A percentile compares a stretch with the other conserved stretches of the same genome.
phyloP scores from a whole-genome alignment of 2,797 vertebrate species.

The Sciurus vulgaris region DNA sequence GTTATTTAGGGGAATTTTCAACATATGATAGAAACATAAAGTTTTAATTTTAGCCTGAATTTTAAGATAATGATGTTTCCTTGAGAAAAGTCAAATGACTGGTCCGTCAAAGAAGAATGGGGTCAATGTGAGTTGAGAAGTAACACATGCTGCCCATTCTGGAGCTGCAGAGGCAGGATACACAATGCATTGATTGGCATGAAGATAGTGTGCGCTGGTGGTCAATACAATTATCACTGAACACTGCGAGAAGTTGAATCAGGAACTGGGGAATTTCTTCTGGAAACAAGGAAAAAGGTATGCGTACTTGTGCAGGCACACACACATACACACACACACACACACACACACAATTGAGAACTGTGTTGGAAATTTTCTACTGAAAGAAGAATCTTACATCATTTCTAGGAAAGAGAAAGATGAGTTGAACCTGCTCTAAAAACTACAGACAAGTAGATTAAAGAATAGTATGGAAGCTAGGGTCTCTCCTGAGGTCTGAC shows the following conservation, averaged over 20 bases:
- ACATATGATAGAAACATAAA: neutral
- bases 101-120: neutral
- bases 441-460: neutral
- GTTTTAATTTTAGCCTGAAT: neutral
- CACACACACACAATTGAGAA: neutral
- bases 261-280: neutral
- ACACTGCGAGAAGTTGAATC: neutral
- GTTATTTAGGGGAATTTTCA: neutral
- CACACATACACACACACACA: neutral
- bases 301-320: too few species aligned
- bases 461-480: neutral
- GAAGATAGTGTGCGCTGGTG: neutral
- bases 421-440: neutral
- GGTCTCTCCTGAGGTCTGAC: neutral
- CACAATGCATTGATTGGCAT: neutral
- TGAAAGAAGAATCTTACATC: neutral
- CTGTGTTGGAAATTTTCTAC: neutral
- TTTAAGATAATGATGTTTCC: neutral
- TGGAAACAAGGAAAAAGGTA: neutral
- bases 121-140: neutral
- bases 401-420: neutral
- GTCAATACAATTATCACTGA: neutral
- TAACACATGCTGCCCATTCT: neutral
- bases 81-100: neutral
- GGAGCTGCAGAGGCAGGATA: neutral